Evolutionary conservation across 1,140 invertebrate genomes (phyloP), one percentile per base, ranked within the genome.

Genomic region (Drosophila punjabiensis): DNA sequence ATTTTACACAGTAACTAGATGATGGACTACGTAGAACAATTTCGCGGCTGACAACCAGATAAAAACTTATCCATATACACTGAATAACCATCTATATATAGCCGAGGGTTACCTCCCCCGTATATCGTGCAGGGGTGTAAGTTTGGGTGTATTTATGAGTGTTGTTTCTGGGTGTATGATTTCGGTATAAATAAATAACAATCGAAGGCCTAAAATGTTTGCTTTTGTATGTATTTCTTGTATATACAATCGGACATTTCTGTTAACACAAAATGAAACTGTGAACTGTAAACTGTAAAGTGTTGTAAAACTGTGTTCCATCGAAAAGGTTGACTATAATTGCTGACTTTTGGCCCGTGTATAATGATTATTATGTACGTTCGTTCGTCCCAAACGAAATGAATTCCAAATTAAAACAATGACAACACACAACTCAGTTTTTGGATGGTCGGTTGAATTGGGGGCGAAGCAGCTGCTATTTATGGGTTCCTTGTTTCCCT

Each of bases 11-110:
- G 66, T 79, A 79, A 79, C 76, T 79, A 79, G 62, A 75, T 87
- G 85, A 89, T 89, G 85, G 81, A 87, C 84, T 87, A 89, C 85
- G 68, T 70, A 89, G 73, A 87, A 78, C 67, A 76, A 77, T 77
- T 78, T 60, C 24, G 76, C 79, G 77, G 71, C 77, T 78, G 81
- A 84, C 85, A 89, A 77, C 85, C 84, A 87, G 81, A 81, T 84
- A 89, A 80, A 70, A 84, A 89, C 85, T 78, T 84, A 70, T 66
- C 65, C 73, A 78, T 89, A 79, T 79, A 89, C 81, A 88, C 77
- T 59, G 77, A 89, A 77, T 64, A 79, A 74, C 61, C 74, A 69
- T 76, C 70, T 78, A 65, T 75, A 70, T 67, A 67, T 87, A 58
- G 61, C 61, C 61, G 30, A 18, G 52, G 52, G 52, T 50, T 50